Evolutionary conservation across 2,113 vertebrate genomes (phyloP).

Genomic region (Syngnathus typhle): DNA sequence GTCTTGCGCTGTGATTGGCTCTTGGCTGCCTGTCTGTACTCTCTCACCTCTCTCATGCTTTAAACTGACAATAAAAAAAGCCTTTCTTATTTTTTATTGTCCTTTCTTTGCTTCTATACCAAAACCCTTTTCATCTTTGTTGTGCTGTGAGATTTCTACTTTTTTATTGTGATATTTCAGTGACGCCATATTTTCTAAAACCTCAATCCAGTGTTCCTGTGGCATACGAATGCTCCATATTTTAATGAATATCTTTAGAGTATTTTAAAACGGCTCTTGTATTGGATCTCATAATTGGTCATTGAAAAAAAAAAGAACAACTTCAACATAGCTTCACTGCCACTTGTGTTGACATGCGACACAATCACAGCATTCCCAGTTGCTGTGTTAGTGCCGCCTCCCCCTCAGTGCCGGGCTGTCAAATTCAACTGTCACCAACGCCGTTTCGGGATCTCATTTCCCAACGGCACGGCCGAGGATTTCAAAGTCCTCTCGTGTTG

Average conservation of each 20-base stretch:
- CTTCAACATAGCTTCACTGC: slow-evolving; percentile 6
- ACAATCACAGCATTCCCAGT: slow-evolving; percentile 18
- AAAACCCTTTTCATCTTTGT: slow-evolving; percentile 1
- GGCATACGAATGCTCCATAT: background rate
- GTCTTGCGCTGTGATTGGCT: slow-evolving; percentile 39
- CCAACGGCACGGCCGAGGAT: slow-evolving; percentile 27
- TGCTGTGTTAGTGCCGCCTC: slow-evolving; percentile 23
- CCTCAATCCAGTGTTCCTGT: too few species aligned
- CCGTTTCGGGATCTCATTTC: slow-evolving; percentile 20
- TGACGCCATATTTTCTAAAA: background rate
- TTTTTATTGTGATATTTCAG: background rate
- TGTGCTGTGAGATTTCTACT: background rate
- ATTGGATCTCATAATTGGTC: too few species aligned
- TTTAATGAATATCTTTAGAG: background rate
- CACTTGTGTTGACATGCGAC: slow-evolving; percentile 26
- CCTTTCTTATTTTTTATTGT: slow-evolving; percentile 21
- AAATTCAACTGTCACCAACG: slow-evolving; percentile 33
- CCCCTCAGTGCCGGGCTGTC: slow-evolving; percentile 31
- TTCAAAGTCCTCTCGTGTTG: slow-evolving; percentile 48
- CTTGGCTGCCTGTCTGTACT: slow-evolving; percentile 29
- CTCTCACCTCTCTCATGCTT: slow-evolving; percentile 22
- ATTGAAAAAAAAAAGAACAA: slow-evolving; percentile 1
- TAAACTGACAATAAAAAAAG: slow-evolving; percentile 17
- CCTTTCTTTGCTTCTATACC: slow-evolving; percentile 3
- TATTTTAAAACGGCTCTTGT: background rate